Base-by-base conservation (phyloP, 2,888 invertebrate genomes). In the Papilio demoleus region DNA sequence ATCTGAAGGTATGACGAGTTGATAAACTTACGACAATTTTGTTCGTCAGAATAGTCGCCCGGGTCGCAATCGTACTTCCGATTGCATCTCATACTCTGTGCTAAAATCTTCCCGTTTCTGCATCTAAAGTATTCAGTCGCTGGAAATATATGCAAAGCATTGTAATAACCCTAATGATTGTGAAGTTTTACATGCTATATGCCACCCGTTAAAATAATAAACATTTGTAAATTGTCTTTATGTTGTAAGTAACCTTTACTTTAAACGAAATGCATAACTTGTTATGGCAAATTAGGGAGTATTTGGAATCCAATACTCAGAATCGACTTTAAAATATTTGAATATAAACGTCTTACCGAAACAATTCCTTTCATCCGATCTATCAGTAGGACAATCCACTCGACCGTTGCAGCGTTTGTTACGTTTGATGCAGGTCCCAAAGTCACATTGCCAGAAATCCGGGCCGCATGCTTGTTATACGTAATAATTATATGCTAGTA, bases 301-400 rank as follows among this genome's bases (percentile, higher is more conserved):
- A 0, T 12, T n/a, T 19, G 36, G 14, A 11, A 58, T 14, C 1
- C 3, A 67, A 67, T 59, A 67, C n/a, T 42, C 19, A 19, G 19
- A n/a, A 42, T n/a, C 40, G 8, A 36, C 5, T 45, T 38, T 62
- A 36, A 31, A 50, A 59, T 34, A 45, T 27, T 3, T 12, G 42
- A n/a, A 31, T 31, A 56, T 27, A 1, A 45, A n/a, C 65, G 70
- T 82, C 90, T 93, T 87, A 93, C 92, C 90, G 74, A 90, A 83
- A 88, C 97, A 97, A 84, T 95, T 93, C 76, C 93, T 88, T 85
- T 97, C 97, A 85, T 97, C 97, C 68, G 94, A 95, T 76, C 94
- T 94, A 88, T 96, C 96, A 47, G 93, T 89, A 0, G 93, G 93
- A 87, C 97, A 97, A 88, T 97, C 96, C 77, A 93, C 91, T 71